Percentiles rank a stretch among this genome's conserved stretches.
These are phyloP conservation scores for Rhagonycha lutea DNA, from an alignment of 2,888 invertebrate species.

Conservation along the genomic window DNA sequence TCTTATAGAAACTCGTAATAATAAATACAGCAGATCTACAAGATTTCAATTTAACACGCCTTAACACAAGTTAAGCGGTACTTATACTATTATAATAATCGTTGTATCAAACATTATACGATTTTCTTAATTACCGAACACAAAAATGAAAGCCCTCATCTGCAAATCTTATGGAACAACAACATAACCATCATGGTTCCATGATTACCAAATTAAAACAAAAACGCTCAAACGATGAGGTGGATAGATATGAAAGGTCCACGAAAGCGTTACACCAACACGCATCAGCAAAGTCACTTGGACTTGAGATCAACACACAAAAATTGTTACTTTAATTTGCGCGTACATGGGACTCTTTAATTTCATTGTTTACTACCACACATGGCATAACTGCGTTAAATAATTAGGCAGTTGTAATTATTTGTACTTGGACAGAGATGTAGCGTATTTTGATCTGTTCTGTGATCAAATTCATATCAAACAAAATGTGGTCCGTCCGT, in stretches of 20 bases:
- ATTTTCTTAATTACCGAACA: background rate
- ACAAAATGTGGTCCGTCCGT: no score
- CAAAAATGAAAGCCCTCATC: background rate
- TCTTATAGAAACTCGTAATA: background rate
- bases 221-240: background rate
- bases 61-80: constrained; percentile 15
- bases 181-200: background rate
- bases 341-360: no score
- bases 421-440: no score
- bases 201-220: background rate
- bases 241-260: background rate
- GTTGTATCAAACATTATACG: background rate
- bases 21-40: constrained; percentile 10
- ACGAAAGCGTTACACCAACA: background rate
- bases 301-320: background rate
- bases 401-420: no score
- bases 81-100: background rate
- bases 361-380: no score
- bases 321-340: background rate
- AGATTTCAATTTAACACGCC: constrained; percentile 8
- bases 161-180: background rate
- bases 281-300: background rate
- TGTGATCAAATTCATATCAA: no score
- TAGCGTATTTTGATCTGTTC: no score
- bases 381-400: no score